Percentiles rank a stretch among this genome's conserved stretches.
phyloP scores from a whole-genome alignment of 2,888 invertebrate genomes.

The Schizaphis graminum region DNA sequence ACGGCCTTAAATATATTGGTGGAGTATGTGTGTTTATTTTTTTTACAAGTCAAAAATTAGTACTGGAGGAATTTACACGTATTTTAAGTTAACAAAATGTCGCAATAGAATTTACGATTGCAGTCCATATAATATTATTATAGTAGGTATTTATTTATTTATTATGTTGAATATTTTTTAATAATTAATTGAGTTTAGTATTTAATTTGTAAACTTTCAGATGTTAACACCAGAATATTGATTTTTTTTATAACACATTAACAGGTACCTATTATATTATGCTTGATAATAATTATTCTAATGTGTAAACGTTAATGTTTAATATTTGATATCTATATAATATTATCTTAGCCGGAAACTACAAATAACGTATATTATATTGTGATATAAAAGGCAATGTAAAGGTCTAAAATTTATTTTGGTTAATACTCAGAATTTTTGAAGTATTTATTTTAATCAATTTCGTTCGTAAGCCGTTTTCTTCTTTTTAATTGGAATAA shows the following conservation, averaged over 20 bases:
- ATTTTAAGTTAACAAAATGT: not conserved
- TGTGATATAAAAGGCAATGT: not conserved
- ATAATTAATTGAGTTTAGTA: not conserved
- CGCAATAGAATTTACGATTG: not conserved
- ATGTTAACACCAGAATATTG: not conserved
- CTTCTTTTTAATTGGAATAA: not conserved
- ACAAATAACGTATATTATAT: not conserved
- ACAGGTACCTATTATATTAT: not conserved
- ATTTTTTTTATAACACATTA: not conserved
- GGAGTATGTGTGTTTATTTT: not conserved
- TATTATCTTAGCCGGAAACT: slow-evolving; percentile 20
- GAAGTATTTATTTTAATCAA: not conserved
- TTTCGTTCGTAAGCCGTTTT: not conserved
- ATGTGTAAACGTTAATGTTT: not conserved
- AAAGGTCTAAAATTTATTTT: not conserved
- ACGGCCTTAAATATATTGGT: not conserved
- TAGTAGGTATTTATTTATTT: not conserved
- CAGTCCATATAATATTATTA: no score
- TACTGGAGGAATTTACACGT: not conserved
- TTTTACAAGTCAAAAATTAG: not conserved
- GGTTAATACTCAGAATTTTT: slow-evolving; percentile 8
- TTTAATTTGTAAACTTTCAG: not conserved
- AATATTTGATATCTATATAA: not conserved
- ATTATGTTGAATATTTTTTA: not conserved
- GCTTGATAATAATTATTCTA: not conserved